Percentiles rank a stretch among this genome's conserved stretches.
These are phyloP conservation scores for Melanotaenia maccullochi DNA, from an alignment of 2,797 vertebrate genomes.

Conservation along the genomic window DNA sequence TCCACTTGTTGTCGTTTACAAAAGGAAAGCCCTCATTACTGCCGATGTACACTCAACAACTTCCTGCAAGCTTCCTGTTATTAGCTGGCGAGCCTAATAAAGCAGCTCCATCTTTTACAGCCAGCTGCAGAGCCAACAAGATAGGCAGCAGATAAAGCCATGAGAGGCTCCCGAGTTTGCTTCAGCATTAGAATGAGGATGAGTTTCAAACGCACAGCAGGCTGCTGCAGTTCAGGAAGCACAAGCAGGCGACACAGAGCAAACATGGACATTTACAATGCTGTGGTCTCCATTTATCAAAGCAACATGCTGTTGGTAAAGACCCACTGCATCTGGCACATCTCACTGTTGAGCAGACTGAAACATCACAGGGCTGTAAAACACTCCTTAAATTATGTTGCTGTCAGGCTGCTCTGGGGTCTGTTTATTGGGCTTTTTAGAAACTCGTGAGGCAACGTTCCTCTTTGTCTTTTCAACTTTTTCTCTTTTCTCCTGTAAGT, in stretches of 20 bases:
- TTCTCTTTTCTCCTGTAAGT: background rate
- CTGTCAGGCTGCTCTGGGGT: constrained; percentile 48
- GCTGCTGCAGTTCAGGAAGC: constrained; percentile 56
- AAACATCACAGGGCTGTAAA: constrained; percentile 45
- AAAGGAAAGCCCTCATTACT: constrained; percentile 74
- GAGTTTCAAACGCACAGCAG: constrained; percentile 35
- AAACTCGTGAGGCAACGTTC: constrained; percentile 27
- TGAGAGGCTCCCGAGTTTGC: constrained; percentile 17
- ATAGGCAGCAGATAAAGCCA: constrained; percentile 16
- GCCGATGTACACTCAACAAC: constrained; percentile 67
- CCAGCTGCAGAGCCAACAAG: constrained; percentile 44
- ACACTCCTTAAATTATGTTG: constrained; percentile 46
- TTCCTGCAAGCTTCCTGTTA: constrained; percentile 79
- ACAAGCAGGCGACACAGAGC: constrained; percentile 50
- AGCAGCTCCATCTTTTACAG: constrained; percentile 35
- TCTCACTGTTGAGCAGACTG: constrained; percentile 27
- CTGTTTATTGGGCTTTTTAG: constrained; percentile 41
- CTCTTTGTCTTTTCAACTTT: constrained; percentile 17
- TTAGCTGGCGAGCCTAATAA: constrained; percentile 56
- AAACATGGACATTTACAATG: constrained; percentile 52
- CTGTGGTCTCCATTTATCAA: constrained; percentile 58
- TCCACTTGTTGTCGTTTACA: constrained; percentile 71
- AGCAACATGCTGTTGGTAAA: constrained; percentile 55
- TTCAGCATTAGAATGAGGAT: constrained; percentile 4
- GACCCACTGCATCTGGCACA: constrained; percentile 47